Evolutionary conservation across 1,140 invertebrate genomes (phyloP).

Genomic region (Drosophila insularis): DNA sequence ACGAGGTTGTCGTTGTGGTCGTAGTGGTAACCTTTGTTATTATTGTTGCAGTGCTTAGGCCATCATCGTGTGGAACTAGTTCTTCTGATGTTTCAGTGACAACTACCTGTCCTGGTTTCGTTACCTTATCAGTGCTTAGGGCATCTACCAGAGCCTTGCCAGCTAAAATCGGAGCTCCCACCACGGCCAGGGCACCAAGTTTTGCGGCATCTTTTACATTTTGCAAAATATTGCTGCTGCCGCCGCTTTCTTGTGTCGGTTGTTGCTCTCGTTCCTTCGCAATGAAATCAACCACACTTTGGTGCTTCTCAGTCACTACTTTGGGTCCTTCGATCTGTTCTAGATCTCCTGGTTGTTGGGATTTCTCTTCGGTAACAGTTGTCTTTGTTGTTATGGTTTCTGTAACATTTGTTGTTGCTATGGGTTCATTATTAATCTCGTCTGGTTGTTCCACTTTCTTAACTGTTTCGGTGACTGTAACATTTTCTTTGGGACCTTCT

Average conservation of each 20-base stretch:
- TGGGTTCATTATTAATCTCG: background rate
- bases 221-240: constrained; percentile 58
- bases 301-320: constrained; percentile 33
- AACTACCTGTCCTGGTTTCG: constrained; percentile 74
- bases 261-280: constrained; percentile 47
- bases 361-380: constrained; percentile 22
- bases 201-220: constrained; percentile 92
- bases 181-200: constrained; percentile 90
- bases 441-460: background rate
- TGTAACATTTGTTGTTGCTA: constrained; percentile 26
- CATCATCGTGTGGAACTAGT: constrained; percentile 18
- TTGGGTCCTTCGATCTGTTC: constrained; percentile 25
- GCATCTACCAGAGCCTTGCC: constrained; percentile 92
- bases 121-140: constrained; percentile 84
- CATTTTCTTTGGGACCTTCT: constrained; percentile 23
- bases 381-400: constrained; percentile 29
- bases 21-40: constrained; percentile 61
- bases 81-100: constrained; percentile 30
- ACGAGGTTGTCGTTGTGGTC: constrained; percentile 53
- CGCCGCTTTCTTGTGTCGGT: constrained; percentile 14
- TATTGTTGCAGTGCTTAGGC: constrained; percentile 45
- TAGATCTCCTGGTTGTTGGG: constrained; percentile 31
- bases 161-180: constrained; percentile 90
- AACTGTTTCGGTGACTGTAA: constrained; percentile 18
- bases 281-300: constrained; percentile 65